These are phyloP conservation scores for Ethmia dodecea DNA, from an alignment of 2,888 invertebrate genomes.

Conservation along the genomic window DNA sequence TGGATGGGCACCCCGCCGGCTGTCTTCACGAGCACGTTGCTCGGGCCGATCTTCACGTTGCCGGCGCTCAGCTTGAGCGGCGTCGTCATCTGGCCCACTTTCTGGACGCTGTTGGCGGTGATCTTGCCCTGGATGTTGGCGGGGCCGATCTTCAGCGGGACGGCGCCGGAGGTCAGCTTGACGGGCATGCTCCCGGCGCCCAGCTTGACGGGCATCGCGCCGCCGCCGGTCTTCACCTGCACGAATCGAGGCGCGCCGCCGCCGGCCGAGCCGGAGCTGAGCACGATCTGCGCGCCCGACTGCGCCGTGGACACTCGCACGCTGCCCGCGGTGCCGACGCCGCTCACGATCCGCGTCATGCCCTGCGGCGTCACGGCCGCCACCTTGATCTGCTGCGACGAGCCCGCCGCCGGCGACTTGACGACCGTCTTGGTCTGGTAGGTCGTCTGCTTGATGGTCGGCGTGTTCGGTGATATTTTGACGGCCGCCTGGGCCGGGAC, in stretches of 20 bases:
- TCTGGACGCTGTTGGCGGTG: slow-evolving; percentile 50
- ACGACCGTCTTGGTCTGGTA: slow-evolving; percentile 51
- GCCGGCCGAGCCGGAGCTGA: slow-evolving; percentile 42
- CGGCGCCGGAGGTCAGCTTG: slow-evolving; percentile 51
- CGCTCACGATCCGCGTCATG: slow-evolving; percentile 63
- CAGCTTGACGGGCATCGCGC: slow-evolving; percentile 54
- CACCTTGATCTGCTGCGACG: slow-evolving; percentile 64
- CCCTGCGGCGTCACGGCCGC: slow-evolving; percentile 63
- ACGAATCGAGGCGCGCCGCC: slow-evolving; percentile 53
- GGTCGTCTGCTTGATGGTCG: slow-evolving; percentile 52
- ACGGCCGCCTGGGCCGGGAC: slow-evolving; percentile 45
- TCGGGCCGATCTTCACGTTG: slow-evolving; percentile 66
- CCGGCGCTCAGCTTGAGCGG: slow-evolving; percentile 64
- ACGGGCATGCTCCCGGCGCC: slow-evolving; percentile 56
- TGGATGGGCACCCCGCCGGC: slow-evolving; percentile 59
- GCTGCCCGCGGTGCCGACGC: slow-evolving; percentile 49
- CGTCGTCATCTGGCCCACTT: slow-evolving; percentile 39
- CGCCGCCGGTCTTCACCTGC: slow-evolving; percentile 61
- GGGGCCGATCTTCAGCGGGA: slow-evolving; percentile 62
- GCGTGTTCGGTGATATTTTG: slow-evolving; percentile 57
- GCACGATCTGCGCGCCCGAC: slow-evolving; percentile 48
- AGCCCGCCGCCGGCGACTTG: slow-evolving; percentile 47
- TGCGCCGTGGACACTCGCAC: slow-evolving; percentile 61
- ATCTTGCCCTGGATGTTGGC: slow-evolving; percentile 62
- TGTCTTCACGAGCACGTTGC: slow-evolving; percentile 66